phyloP scores from a whole-genome alignment of 1,140 invertebrate genomes.

The Mercenaria mercenaria region DNA sequence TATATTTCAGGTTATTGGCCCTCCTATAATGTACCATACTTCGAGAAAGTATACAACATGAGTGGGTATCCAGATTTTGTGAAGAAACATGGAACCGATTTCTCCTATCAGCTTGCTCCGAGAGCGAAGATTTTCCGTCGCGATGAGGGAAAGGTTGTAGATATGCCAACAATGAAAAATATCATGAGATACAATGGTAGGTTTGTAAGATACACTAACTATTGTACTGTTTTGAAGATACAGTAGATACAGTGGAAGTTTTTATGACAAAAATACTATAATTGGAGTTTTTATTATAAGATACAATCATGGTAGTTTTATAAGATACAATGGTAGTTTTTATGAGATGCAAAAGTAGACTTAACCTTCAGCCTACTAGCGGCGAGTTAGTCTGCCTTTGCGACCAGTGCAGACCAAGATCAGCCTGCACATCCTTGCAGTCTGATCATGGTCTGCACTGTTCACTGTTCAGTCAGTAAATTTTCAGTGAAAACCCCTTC shows the following conservation, averaged over 20 bases:
- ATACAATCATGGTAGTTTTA: no score
- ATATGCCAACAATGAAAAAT: slow-evolving; percentile 80
- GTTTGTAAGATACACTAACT: slow-evolving; percentile 7
- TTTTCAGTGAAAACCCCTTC: no score
- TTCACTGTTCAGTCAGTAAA: no score
- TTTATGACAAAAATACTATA: not conserved
- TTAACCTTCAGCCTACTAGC: no score
- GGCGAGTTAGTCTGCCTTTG: no score
- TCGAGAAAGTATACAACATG: slow-evolving; percentile 84
- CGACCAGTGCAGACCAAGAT: no score
- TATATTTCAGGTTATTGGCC: slow-evolving; percentile 83
- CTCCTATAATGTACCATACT: slow-evolving; percentile 86
- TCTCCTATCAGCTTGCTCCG: slow-evolving; percentile 83
- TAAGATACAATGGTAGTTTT: no score
- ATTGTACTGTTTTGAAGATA: not conserved
- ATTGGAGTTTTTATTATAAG: no score
- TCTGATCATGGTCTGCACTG: no score
- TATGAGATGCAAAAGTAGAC: no score
- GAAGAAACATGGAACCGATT: slow-evolving; percentile 77
- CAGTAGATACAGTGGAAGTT: no score
- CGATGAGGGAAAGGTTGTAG: slow-evolving; percentile 80
- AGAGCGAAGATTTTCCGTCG: slow-evolving; percentile 85
- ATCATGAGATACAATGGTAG: slow-evolving; percentile 85
- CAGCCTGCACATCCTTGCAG: no score
- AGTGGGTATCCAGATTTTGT: slow-evolving; percentile 84